Base-by-base conservation (phyloP, 2,113 vertebrate species). In the Morone saxatilis region DNA sequence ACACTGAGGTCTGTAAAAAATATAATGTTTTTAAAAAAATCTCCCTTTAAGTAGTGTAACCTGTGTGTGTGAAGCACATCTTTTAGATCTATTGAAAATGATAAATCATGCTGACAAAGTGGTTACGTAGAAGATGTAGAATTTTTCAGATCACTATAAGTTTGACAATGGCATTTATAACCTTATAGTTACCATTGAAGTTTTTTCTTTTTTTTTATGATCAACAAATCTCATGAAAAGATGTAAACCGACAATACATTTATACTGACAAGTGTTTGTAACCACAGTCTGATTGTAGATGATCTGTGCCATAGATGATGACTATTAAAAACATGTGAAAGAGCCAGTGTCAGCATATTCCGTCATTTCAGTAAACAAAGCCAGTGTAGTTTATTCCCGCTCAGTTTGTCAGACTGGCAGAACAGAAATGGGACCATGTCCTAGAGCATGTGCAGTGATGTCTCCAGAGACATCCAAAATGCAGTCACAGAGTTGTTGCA, bases 81-180 rank as follows among this genome's bases (percentile, higher is more conserved):
- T 12, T 71, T 22, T 63, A 57, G 59, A 13, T 31, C 16, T 45
- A 36, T 59, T 68, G 50, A 62, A 81, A 77, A 73, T 68, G 31
- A 45, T 12, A 4, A 60, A 54, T n/a, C 11, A 41, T 53, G 60
- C 67, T 57, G 65, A n/a, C 41, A 61, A 76, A 36, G 60, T 40
- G 25, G 45, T 71, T 31, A 56, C 48, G 25, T 43, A 45, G 48
- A 54, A 13, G 71, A 53, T 25, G 25, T 78, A 3, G 31, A 36
- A 16, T 67, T 76, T 43, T 68, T 22, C 68, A 67, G 25, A 77
- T 62, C 36, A 81, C 69, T 41, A 31, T 83, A 71, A 56, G 36
- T 16, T 63, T 72, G 40, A 78, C 40, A 78, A 47, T 50, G 31
- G 4, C 60, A 31, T 31, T 31, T 22, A 4, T 53, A 41, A 70